phyloP scores from a whole-genome alignment of 1,140 invertebrate genomes.

The Drosophila pandora region DNA sequence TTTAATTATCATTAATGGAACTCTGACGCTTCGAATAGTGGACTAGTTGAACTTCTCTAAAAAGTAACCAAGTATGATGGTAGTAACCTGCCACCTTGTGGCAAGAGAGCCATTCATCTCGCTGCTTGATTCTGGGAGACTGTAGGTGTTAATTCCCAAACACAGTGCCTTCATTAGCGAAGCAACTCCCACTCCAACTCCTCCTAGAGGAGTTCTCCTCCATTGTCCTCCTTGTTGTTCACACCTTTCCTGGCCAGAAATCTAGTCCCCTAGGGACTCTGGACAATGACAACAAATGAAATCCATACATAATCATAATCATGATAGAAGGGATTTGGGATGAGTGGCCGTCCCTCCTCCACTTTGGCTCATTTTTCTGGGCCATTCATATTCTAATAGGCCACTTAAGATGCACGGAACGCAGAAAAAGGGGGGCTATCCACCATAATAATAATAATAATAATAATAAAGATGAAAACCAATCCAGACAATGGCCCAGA shows the following conservation, averaged over 20 bases:
- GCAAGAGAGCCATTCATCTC: conserved; percentile 6
- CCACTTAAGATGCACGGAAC: conserved; percentile 61
- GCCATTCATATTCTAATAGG: conserved; percentile 70
- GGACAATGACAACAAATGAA: conserved; percentile 65
- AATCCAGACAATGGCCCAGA: conserved; percentile 36
- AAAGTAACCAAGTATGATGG: no score
- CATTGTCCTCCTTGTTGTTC: conserved; percentile 40
- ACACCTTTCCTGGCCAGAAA: conserved; percentile 40
- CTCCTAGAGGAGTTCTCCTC: conserved; percentile 6
- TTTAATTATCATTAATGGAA: conserved; percentile 42
- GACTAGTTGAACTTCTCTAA: not conserved
- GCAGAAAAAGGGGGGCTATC: conserved; percentile 6
- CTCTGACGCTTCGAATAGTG: not conserved
- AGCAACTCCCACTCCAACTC: not conserved
- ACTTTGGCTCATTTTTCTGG: not conserved
- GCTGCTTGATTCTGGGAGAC: conserved; percentile 18
- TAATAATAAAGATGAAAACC: conserved; percentile 24
- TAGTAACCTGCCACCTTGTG: no score
- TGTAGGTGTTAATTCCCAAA: conserved; percentile 42
- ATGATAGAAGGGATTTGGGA: conserved; percentile 6
- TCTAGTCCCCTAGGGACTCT: not conserved
- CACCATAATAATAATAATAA: not conserved
- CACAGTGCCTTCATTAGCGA: conserved; percentile 43
- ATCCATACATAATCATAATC: conserved; percentile 68
- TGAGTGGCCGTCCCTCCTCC: conserved; percentile 1